A percentile compares a stretch with the other conserved stretches of the same genome.
These are phyloP conservation scores for Drosophila sechellia DNA, from an alignment of 1,140 invertebrate species.

Conservation along the genomic window DNA sequence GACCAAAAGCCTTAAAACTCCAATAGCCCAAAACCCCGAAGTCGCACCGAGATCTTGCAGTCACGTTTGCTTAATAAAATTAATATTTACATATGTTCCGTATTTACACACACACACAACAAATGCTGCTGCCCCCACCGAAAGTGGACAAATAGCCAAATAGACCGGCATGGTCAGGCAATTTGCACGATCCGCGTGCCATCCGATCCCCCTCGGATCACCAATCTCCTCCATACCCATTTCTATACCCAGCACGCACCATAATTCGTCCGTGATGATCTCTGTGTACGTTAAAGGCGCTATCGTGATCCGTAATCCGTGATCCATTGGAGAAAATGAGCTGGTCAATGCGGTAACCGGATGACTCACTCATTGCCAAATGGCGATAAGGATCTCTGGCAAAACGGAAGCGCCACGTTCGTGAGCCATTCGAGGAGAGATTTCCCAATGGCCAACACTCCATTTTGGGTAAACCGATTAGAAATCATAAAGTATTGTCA, in stretches of 20 bases:
- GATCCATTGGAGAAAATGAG: slow-evolving; percentile 21
- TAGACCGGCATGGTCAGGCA: slow-evolving; percentile 66
- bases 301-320: slow-evolving; percentile 39
- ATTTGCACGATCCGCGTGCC: slow-evolving; percentile 69
- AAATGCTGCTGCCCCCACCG: slow-evolving; percentile 33
- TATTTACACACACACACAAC: slow-evolving; percentile 58
- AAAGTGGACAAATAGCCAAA: slow-evolving; percentile 76
- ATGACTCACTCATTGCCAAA: slow-evolving; percentile 22
- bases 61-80: slow-evolving; percentile 83
- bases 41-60: slow-evolving; percentile 53
- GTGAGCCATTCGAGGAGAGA: background rate
- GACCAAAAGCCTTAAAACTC: slow-evolving; percentile 13
- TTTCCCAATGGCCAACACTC: background rate
- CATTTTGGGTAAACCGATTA: background rate
- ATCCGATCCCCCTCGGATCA: slow-evolving; percentile 5
- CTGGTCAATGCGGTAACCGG: slow-evolving; percentile 6
- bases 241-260: slow-evolving; percentile 24
- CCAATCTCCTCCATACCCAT: background rate
- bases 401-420: slow-evolving; percentile 18
- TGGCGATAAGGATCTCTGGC: slow-evolving; percentile 27
- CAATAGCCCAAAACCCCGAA: slow-evolving; percentile 17
- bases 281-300: slow-evolving; percentile 6
- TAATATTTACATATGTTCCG: slow-evolving; percentile 83
- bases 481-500: background rate
- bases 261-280: slow-evolving; percentile 46